Base-by-base conservation (phyloP, 2,888 invertebrate genomes). In the Xanthorhoe spadicearia region DNA sequence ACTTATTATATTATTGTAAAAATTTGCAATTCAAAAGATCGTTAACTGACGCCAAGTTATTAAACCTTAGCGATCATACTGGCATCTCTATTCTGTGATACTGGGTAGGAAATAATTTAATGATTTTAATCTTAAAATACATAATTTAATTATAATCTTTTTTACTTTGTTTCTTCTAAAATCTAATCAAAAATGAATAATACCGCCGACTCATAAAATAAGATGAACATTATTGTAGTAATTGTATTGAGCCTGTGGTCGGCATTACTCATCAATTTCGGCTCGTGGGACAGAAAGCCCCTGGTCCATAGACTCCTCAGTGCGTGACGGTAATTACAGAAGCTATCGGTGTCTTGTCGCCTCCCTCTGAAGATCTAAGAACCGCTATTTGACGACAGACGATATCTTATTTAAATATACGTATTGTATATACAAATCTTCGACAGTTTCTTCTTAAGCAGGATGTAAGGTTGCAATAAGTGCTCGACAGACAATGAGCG, bases 321-420 rank as follows among this genome's bases (percentile, higher is more conserved):
- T 85, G 89, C 89, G 89, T 89, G 89, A 83, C 82, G 79, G 73
- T 88, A 89, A 89, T 89, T 85, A 84, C 80, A 77, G 81, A 75
- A 74, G 81, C 79, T 83, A 84, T 87, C 84, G 80, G 84, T 85
- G 87, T 86, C 88, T 87, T 84, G 83, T 75, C 77, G 77, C 76
- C 77, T 51, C 19, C 2, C 35, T 48, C 19, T 18, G 49, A 17
- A 10, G 48, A 43, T 48, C 32, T 51, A 46, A 43, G 1, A 28
- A 43, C 55, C 55, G 23, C 9, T 13, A 55, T 61, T 19, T 63
- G 23, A 48, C 52, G 46, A n/a, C n/a, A n/a, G n/a, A n/a, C n/a
- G n/a, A n/a, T n/a, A n/a, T n/a, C n/a, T n/a, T n/a, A n/a, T n/a
- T n/a, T n/a, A n/a, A n/a, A n/a, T n/a, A n/a, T n/a, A n/a, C n/a